These are phyloP conservation scores for Salvelinus fontinalis DNA, from an alignment of 2,113 vertebrate genomes.

Conservation along the genomic window DNA sequence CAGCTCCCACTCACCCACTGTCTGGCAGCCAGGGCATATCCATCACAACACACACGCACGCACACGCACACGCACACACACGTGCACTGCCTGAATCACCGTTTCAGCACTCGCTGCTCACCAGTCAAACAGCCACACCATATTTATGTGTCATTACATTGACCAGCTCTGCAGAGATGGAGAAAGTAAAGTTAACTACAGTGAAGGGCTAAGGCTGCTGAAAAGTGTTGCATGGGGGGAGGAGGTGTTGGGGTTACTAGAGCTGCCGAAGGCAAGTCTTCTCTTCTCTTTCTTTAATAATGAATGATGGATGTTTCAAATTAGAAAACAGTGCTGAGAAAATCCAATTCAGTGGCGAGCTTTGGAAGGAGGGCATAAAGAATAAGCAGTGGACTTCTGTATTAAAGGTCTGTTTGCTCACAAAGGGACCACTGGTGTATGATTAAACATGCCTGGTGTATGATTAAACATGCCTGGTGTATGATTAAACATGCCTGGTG, in stretches of 20 bases:
- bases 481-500: too few species aligned
- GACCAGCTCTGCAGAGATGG: conserved; percentile 2
- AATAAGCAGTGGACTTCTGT: conserved; percentile 55
- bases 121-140: conserved; percentile 29
- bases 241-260: conserved; percentile 27
- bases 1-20: conserved; percentile 28
- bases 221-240: conserved; percentile 45
- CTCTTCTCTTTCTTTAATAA: conserved; percentile 83
- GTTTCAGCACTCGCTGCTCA: conserved; percentile 27
- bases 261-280: conserved; percentile 61
- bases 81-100: conserved; percentile 3
- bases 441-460: too few species aligned
- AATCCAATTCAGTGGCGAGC: conserved; percentile 93
- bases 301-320: conserved; percentile 97
- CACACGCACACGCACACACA: neutral
- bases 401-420: conserved; percentile 76
- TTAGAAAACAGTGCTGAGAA: conserved; percentile 87
- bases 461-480: too few species aligned
- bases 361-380: conserved; percentile 66
- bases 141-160: conserved; percentile 69
- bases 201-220: conserved; percentile 29
- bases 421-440: conserved; percentile 52
- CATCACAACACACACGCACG: conserved; percentile 30
- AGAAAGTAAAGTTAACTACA: conserved; percentile 19
- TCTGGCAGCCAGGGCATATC: conserved; percentile 42